Base-by-base conservation (phyloP, 2,797 vertebrate species). In the Pteronotus mesoamericanus region DNA sequence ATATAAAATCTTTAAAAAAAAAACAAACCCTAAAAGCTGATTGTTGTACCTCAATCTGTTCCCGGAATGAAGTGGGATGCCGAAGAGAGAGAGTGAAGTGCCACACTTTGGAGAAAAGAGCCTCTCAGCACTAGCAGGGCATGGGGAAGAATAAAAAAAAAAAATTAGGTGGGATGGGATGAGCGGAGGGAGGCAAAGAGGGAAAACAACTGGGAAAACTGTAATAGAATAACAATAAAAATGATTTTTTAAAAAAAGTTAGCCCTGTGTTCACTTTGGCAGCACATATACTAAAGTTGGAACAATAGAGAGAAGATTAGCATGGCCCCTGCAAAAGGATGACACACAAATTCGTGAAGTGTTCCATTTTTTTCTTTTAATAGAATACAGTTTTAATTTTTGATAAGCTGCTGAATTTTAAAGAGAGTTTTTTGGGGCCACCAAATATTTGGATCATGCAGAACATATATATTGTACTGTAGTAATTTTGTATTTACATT, bases 391-490 rank as follows among this genome's bases (percentile, higher is more conserved):
- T 99, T 99, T 99, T 98, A 98, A 98, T 99, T 99, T 99, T 99
- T 99, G 98, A 99, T 99, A 99, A 99, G 99, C 99, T 99, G 99
- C 99, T 99, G 99, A 99, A 99, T 99, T 99, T 98, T 98, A 99
- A 99, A 99, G 98, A 99, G 98, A 99, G 98, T 99, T 99, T 99
- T 99, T 99, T 99, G 99, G 99, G 99, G 99, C 99, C 99, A 99
- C 99, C 99, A 99, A 99, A 99, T 99, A 99, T 99, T 99, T 99
- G 99, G 99, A 99, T 99, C 99, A 99, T 99, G 99, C 99, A 99
- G 99, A 99, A 99, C 99, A 99, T 99, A 99, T 99, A 99, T 99
- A 99, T 99, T 99, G 99, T 99, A 99, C 99, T 99, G 99, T 99
- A 99, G 99, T 99, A 99, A 99, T 99, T 99, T 99, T 99, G 99